Evolutionary conservation across 2,113 vertebrate genomes (phyloP).

Genomic region (Phoxinus phoxinus): DNA sequence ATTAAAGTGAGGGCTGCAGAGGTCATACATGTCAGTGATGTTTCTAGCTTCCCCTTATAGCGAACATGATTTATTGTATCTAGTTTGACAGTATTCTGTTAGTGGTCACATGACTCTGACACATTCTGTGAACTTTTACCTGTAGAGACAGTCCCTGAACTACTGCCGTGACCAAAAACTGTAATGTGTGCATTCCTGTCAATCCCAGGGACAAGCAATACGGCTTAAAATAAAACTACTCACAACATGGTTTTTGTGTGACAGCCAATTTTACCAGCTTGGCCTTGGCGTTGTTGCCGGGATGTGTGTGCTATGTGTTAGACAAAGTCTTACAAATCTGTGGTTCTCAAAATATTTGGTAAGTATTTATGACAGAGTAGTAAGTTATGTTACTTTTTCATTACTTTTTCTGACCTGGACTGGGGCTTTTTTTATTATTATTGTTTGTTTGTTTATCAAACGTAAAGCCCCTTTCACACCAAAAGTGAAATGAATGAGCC

Average conservation of each 20-base stretch:
- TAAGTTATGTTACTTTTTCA: too few species aligned
- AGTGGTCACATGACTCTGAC: slow-evolving; percentile 22
- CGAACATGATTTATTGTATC: slow-evolving; percentile 11
- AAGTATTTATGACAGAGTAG: background rate
- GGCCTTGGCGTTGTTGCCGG: background rate
- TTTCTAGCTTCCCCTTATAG: background rate
- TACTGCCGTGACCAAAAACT: background rate
- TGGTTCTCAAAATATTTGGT: background rate
- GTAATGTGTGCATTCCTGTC: slow-evolving; percentile 34
- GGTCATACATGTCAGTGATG: slow-evolving; percentile 23
- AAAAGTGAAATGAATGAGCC: too few species aligned
- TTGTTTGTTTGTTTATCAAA: too few species aligned
- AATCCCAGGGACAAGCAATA: background rate
- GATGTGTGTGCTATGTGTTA: slow-evolving; percentile 8
- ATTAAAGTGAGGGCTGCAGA: slow-evolving; percentile 19
- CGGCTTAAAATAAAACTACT: slow-evolving; percentile 24
- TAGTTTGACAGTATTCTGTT: slow-evolving; percentile 18
- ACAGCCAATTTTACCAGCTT: slow-evolving; percentile 6
- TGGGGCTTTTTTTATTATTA: too few species aligned
- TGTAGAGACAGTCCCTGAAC: background rate
- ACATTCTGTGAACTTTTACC: slow-evolving; percentile 24
- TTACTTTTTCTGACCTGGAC: too few species aligned
- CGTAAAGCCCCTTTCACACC: too few species aligned
- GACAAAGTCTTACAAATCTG: background rate
- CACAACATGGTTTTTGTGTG: background rate